phyloP scores from a whole-genome alignment of 2,888 invertebrate species.

The Augochlorella aurata region DNA sequence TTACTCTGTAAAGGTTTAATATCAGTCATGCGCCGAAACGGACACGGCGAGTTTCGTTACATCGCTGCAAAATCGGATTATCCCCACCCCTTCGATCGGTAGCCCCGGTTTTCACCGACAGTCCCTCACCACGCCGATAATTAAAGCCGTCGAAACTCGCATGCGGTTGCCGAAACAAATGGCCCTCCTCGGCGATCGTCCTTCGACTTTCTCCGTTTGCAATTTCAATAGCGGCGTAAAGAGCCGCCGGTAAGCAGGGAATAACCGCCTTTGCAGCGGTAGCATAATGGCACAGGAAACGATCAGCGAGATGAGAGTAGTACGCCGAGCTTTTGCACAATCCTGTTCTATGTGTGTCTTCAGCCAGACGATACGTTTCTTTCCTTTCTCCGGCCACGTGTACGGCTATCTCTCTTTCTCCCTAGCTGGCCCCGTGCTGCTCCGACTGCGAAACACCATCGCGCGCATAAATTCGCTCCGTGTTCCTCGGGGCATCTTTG shows the following conservation, averaged over 20 bases:
- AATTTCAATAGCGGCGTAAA: constrained; percentile 63
- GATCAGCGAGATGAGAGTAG: constrained; percentile 64
- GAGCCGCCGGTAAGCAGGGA: constrained; percentile 38
- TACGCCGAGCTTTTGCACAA: constrained; percentile 64
- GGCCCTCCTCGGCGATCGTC: constrained; percentile 30
- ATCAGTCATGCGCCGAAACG: background rate
- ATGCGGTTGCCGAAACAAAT: background rate
- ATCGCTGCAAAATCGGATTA: background rate
- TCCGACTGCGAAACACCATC: background rate
- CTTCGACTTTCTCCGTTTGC: constrained; percentile 64
- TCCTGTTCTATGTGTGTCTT: constrained; percentile 54
- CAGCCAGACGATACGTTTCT: constrained; percentile 43
- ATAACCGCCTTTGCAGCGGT: constrained; percentile 53
- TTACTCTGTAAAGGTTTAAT: background rate
- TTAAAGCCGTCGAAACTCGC: background rate
- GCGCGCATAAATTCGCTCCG: constrained; percentile 4
- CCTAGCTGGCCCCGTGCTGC: background rate
- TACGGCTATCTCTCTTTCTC: constrained; percentile 30
- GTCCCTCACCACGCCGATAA: background rate
- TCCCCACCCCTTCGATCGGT: background rate
- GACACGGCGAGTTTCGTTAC: background rate
- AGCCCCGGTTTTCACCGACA: background rate
- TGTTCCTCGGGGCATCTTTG: constrained; percentile 49
- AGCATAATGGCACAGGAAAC: constrained; percentile 66
- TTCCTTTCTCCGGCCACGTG: constrained; percentile 58